Percentiles rank a stretch among this genome's conserved stretches.
phyloP scores from a whole-genome alignment of 2,888 invertebrate genomes.

The Chrysolina oricalcia region DNA sequence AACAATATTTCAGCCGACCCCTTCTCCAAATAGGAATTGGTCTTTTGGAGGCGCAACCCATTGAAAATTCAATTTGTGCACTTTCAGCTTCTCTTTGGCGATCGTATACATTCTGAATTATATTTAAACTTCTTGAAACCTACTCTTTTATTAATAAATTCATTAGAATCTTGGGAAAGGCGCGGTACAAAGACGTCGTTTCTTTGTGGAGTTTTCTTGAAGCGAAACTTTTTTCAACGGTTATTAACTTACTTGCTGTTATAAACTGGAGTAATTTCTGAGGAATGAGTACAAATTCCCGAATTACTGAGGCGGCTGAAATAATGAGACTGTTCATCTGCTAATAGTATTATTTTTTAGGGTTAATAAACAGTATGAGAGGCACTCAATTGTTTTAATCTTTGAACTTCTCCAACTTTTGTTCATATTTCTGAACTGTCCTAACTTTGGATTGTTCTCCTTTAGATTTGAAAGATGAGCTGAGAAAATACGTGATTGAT shows the following conservation, averaged over 20 bases:
- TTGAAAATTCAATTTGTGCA: background rate
- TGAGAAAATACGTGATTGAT: too few relatives aligned
- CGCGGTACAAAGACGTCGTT: background rate
- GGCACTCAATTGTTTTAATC: too few relatives aligned
- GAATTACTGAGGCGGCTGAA: background rate
- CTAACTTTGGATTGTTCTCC: too few relatives aligned
- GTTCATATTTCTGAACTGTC: too few relatives aligned
- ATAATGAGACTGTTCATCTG: background rate
- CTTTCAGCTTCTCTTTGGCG: background rate
- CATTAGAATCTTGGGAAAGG: background rate
- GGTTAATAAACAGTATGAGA: too few relatives aligned
- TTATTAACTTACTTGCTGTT: background rate
- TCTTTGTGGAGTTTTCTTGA: background rate
- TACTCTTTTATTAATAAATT: conserved; percentile 9
- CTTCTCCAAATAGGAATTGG: background rate
- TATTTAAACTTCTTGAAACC: background rate
- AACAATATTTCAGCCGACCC: background rate
- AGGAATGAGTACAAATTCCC: background rate
- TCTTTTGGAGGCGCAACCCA: background rate
- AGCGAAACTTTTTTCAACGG: background rate
- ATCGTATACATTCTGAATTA: background rate
- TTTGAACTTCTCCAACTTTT: too few relatives aligned
- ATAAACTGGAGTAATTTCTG: background rate
- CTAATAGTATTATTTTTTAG: too few relatives aligned
- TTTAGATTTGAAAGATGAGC: too few relatives aligned